Evolutionary conservation across 2,113 vertebrate genomes (phyloP), one percentile per base, ranked within the genome.

Genomic region (Dasyornis broadbenti): DNA sequence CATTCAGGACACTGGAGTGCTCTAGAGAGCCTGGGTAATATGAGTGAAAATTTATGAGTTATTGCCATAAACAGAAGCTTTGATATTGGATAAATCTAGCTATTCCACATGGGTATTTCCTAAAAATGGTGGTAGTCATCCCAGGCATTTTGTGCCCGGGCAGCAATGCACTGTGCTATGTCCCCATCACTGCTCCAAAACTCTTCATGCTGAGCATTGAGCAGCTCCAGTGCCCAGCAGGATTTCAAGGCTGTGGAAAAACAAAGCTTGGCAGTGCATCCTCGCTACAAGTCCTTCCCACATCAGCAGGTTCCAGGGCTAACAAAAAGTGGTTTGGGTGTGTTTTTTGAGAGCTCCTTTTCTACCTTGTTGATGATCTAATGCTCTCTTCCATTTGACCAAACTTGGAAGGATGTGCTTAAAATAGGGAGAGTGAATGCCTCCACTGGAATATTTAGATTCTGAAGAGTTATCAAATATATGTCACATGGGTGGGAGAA

Each of bases 401-500:
- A 52, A 81, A 81, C 14, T 59, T 77, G 56, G 44, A 78, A 75
- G 50, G 56, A 47, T 37, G 49, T 69, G 21, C 47, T 95, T 77
- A 75, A 96, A 94, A 95, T 8, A 78, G 56, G 35, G 42, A 33
- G 83, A 86, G 60, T 81, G 52, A 63, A 66, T 35, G 47, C 17
- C 12, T 81, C 23, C 64, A 15, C 47, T 75, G 68, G 69, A 88
- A 96, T 90, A 90, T 76, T 53, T 72, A 82, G 66, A 69, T 88
- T 77, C 71, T 85, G 75, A 90, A 82, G 63, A 88, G 50, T 85
- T 88, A 76, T 75, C 80, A 88, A 54, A 89, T 70, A 37, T 66
- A 63, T 78, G 49, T 92, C 72, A 78, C 60, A 63, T 70, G 89
- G 7, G 68, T 92, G 35, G 72, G 80, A 94, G 86, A 79, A 92